Base-by-base conservation (phyloP, 2,797 vertebrate species). In the Bradypus variegatus region DNA sequence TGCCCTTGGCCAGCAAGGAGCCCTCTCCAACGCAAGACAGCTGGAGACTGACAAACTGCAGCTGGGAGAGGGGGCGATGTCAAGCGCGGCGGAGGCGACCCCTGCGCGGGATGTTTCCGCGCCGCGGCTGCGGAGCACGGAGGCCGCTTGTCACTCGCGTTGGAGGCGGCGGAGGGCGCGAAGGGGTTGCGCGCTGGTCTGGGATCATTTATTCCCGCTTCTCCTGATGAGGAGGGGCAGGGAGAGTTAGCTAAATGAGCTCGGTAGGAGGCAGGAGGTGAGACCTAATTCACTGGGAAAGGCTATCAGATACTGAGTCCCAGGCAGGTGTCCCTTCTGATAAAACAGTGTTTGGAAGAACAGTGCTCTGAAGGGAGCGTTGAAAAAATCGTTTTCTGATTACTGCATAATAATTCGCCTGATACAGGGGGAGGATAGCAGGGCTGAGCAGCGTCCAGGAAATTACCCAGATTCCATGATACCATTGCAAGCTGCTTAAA, bases 51-150 rank as follows among this genome's bases (percentile, higher is more conserved):
- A 53, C 93, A 75, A 4, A 77, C 50, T 93, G 94, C 27, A 58
- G 0, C 0, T 1, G 75, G 92, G 96, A 96, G 77, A 55, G 18
- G 87, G 91, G 91, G 88, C 50, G 95, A 89, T 89, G 83, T 91
- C 93, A 95, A 27, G 90, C 85, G 95, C 96, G n/a, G 81, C 78
- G 12, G 79, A 93, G 93, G 94, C 5, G 4, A 53, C 12, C 25
- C 16, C 82, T 36, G 93, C 94, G 50, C 69, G 90, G 76, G 95
- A 93, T 95, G 87, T 93, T 92, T 92, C 72, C 82, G 4, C 2
- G 77, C 94, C 89, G 94, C 67, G 36, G 90, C 94, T 88, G 90
- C 81, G 84, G 84, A 69, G 72, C 48, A 92, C 95, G 29, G 25
- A 48, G 94, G 89, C 72, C 89, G 90, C 84, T 91, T 50, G 94